Conservation (phyloP, 2,113 vertebrate genomes). For the Silurus meridionalis region DNA sequence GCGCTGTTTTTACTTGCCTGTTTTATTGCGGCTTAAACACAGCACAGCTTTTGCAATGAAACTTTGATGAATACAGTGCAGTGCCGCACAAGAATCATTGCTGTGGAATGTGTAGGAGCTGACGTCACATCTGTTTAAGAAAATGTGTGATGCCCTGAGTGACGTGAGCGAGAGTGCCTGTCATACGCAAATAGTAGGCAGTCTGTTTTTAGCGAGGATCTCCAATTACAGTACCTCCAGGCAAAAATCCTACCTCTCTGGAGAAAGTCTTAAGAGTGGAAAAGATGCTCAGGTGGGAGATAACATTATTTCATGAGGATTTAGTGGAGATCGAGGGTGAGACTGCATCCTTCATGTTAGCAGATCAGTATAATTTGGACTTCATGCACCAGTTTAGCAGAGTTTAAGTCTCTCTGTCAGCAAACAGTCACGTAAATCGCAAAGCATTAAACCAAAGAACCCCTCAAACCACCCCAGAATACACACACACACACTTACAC, state of each 20-base stretch:
- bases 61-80: constrained; percentile 49
- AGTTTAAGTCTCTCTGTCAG: constrained; percentile 59
- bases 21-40: constrained; percentile 35
- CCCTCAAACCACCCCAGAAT: not conserved
- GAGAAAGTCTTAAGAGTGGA: not conserved
- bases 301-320: not conserved
- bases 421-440: constrained; percentile 72
- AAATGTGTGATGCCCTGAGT: not conserved
- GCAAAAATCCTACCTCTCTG: not conserved
- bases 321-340: not conserved
- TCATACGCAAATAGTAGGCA: not conserved
- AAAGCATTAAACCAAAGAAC: constrained; percentile 43
- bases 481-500: not conserved
- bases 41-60: constrained; percentile 15
- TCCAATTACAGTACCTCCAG: not conserved
- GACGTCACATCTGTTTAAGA: constrained; percentile 18
- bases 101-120: constrained; percentile 21
- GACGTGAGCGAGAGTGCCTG: constrained; percentile 9
- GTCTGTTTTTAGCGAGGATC: not conserved
- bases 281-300: not conserved
- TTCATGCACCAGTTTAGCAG: constrained; percentile 53
- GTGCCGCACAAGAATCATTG: constrained; percentile 53
- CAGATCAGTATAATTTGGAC: constrained; percentile 62
- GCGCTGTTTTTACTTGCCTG: constrained; percentile 40
- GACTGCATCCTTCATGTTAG: not conserved